These are phyloP conservation scores for Machimus atricapillus DNA, from an alignment of 2,888 invertebrate genomes.

Conservation along the genomic window DNA sequence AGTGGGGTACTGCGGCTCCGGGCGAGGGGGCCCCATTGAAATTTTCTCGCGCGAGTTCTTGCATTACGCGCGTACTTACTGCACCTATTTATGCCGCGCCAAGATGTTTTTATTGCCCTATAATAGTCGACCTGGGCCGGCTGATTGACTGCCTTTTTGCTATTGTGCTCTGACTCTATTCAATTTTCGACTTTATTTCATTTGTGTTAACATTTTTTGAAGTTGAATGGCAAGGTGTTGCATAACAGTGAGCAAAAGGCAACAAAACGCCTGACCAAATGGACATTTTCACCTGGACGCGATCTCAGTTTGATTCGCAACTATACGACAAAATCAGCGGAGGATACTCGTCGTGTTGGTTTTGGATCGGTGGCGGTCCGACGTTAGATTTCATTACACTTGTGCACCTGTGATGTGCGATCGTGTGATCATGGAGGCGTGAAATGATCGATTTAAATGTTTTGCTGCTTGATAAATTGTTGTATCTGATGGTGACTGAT, in stretches of 20 bases:
- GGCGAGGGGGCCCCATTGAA: neutral
- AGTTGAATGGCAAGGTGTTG: neutral
- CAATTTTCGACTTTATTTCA: conserved; percentile 12
- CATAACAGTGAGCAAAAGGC: neutral
- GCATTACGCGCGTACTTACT: neutral
- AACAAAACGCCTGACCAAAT: neutral
- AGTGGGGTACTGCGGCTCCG: neutral
- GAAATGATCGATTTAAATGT: conserved; percentile 29
- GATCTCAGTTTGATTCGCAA: neutral
- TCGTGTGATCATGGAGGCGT: conserved; percentile 24
- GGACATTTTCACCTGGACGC: neutral
- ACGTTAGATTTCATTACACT: neutral
- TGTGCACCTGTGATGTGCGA: neutral
- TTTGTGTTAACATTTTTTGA: neutral
- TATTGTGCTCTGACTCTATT: neutral
- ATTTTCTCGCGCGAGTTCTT: neutral
- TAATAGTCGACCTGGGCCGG: neutral
- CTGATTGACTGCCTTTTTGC: conserved; percentile 5
- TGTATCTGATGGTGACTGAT: neutral
- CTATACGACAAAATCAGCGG: neutral
- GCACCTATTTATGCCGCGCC: neutral
- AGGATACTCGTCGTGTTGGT: neutral
- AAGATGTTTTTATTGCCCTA: conserved; percentile 5
- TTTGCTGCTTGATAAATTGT: neutral
- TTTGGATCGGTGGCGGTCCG: neutral